A percentile compares a stretch with the other conserved stretches of the same genome.
Conservation (phyloP, 2,113 vertebrate genomes). For the Pelecanus crispus region DNA sequence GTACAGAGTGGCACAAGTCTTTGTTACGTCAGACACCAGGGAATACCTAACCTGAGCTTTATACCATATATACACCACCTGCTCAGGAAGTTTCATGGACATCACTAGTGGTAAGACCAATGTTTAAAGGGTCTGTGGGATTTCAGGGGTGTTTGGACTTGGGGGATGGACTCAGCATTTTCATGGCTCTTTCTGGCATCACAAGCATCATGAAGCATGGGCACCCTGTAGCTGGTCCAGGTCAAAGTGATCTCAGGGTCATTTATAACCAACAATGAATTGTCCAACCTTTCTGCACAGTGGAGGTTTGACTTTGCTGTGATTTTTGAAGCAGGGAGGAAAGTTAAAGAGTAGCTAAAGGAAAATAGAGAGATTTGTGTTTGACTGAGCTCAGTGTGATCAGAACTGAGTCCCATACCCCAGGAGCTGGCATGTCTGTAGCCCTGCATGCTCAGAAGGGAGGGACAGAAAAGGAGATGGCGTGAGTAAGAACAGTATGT, state of each 20-base stretch:
- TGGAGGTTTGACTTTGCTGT: neutral
- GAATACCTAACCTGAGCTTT: neutral
- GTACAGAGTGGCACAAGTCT: too few relatives aligned
- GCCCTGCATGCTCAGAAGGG: neutral
- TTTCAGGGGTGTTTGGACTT: neutral
- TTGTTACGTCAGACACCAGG: accelerated
- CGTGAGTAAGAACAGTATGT: neutral
- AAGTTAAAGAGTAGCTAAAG: neutral
- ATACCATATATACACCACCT: too few relatives aligned
- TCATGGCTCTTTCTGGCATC: neutral
- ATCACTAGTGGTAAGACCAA: neutral
- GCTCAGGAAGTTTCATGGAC: neutral
- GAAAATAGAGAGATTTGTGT: neutral
- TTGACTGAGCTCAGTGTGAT: neutral
- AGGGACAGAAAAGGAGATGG: neutral
- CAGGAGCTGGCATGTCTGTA: accelerated
- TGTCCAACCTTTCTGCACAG: neutral
- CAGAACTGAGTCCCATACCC: accelerated
- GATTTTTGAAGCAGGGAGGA: neutral
- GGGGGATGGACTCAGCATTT: neutral
- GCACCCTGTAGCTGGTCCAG: neutral
- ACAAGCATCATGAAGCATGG: neutral
- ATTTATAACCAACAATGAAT: neutral
- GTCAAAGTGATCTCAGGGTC: neutral
- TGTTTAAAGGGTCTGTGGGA: neutral